Percentiles rank a stretch among this genome's conserved stretches.
Evolutionary conservation across 1,140 invertebrate genomes (phyloP).

Genomic region (Ptiloglossa arizonensis): DNA sequence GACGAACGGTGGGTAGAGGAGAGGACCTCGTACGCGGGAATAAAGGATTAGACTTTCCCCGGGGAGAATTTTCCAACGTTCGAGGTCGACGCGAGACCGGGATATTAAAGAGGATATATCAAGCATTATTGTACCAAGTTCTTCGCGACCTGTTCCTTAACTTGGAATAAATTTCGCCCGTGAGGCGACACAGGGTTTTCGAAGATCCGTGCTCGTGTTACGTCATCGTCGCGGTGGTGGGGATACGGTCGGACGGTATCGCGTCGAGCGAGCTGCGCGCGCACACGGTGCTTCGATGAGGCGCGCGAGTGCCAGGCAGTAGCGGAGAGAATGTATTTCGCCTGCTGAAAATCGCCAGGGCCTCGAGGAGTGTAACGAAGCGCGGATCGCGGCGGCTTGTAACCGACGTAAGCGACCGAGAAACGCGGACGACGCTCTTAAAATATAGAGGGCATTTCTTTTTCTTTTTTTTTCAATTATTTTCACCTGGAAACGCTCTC

Average conservation of each 20-base stretch:
- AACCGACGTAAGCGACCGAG: too few relatives aligned
- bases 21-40: background rate
- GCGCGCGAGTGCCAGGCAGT: too few relatives aligned
- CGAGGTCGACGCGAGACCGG: background rate
- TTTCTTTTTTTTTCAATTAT: too few relatives aligned
- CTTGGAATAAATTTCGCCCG: background rate
- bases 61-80: background rate
- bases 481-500: too few relatives aligned
- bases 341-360: too few relatives aligned
- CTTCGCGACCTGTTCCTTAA: background rate
- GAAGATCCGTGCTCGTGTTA: slow-evolving; percentile 2
- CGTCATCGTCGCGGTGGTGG: too few relatives aligned
- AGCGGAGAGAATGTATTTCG: too few relatives aligned
- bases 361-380: too few relatives aligned
- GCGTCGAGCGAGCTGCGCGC: background rate
- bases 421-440: too few relatives aligned
- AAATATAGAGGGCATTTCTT: too few relatives aligned
- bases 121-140: background rate
- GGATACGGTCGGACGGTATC: background rate
- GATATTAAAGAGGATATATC: slow-evolving; percentile 35
- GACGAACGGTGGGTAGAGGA: too few relatives aligned
- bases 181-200: background rate
- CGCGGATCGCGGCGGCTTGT: too few relatives aligned
- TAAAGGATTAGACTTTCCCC: slow-evolving; percentile 23
- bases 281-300: background rate